Conservation (phyloP, 2,797 vertebrate genomes). For the Eulemur albifrons region DNA sequence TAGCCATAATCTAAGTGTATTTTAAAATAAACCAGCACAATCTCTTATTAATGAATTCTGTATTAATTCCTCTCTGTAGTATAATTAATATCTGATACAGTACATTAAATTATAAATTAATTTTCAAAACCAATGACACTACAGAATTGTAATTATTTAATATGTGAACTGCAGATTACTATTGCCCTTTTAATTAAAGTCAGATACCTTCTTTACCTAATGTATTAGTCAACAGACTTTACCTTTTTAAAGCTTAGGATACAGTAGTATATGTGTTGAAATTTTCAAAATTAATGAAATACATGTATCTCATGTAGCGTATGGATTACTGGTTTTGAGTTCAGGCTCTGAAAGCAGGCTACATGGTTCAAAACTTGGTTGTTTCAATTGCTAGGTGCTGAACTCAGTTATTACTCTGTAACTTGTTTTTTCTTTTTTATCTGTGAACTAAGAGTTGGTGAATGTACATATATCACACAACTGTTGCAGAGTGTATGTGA, state of each 20-base stretch:
- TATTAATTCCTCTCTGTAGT: background rate
- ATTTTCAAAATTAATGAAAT: constrained; percentile 24
- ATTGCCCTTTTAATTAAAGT: background rate
- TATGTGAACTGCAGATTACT: background rate
- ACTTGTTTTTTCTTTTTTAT: background rate
- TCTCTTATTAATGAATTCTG: background rate
- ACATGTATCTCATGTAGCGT: background rate
- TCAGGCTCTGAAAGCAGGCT: background rate
- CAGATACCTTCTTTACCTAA: background rate
- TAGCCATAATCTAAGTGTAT: background rate
- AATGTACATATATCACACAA: background rate
- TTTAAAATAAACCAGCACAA: constrained; percentile 12
- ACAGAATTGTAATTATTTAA: constrained; percentile 38
- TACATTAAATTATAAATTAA: constrained; percentile 2
- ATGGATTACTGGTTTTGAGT: background rate
- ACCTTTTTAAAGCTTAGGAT: background rate
- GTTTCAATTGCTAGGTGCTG: background rate
- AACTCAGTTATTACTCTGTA: background rate
- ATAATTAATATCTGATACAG: constrained; percentile 15
- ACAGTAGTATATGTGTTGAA: background rate
- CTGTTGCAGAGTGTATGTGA: background rate
- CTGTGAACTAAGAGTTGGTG: background rate
- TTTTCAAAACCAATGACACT: background rate
- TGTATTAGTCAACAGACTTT: background rate
- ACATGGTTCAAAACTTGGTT: background rate